Base-by-base conservation (phyloP, 37 sponge, comb jelly and placozoan species). In the Mnemiopsis leidyi region DNA sequence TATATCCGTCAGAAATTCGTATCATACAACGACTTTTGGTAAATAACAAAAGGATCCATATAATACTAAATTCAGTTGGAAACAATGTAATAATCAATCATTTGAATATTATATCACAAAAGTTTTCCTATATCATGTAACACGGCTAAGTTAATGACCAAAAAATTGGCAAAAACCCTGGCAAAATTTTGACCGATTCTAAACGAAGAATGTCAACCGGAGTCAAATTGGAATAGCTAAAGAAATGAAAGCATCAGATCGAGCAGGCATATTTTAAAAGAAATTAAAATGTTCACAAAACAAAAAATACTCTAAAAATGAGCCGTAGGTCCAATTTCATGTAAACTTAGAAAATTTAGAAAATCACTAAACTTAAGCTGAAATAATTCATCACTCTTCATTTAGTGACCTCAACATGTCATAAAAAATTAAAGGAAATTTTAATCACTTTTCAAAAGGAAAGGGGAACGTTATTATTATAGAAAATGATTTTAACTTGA, bases 231-330 rank as follows among this genome's bases (percentile, higher is more conserved):
- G 9, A 48, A 48, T 48, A 36, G 18, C 79, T 16, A 77, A 77
- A 71, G 73, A 71, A 23, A 71, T 71, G 30, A 71, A 71, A 32
- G 34, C 79, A 34, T 32, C 35, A 13, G 79, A 18, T 71, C 68
- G 68, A 71, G 73, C 5, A 3, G 16, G 73, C 3, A 29, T 77
- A 77, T 77, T 36, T 77, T 77, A 77, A 77, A 77, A 77, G 79
- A 77, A 77, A 77, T 77, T 77, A 77, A 77, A 77, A 77, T 77
- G 30, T 77, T 77, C 79, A 77, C 33, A 77, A 77, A 77, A 77
- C 79, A 77, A 77, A 77, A n/a, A n/a, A n/a, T 71, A 34, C 32
- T 31, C 79, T 77, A 77, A 77, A 77, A 77, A 31, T 77, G 79
- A 77, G 79, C 36, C 79, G 32, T 34, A 18, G 34, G 33, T 77